Conservation (phyloP, 1,140 invertebrate genomes). For the Meteorus sp. region DNA sequence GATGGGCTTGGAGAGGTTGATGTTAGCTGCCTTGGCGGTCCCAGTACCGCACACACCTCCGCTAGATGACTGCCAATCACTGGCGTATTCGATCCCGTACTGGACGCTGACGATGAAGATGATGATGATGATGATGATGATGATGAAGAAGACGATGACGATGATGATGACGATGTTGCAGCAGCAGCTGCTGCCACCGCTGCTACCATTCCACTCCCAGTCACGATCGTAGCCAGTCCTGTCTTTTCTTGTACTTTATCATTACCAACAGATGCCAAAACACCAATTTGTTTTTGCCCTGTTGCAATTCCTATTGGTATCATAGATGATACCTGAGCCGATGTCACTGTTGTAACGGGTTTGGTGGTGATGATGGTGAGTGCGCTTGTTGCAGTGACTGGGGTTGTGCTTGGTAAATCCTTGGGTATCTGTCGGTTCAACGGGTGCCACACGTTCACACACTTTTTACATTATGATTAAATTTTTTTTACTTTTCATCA, state of each 20-base stretch:
- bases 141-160: not conserved
- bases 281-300: conserved; percentile 47
- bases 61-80: conserved; percentile 47
- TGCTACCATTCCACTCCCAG: conserved; percentile 16
- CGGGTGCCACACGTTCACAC: conserved; percentile 55
- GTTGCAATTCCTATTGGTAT: conserved; percentile 38
- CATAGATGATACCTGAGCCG: conserved; percentile 47
- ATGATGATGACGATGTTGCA: conserved; percentile 16
- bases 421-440: conserved; percentile 65
- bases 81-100: conserved; percentile 14
- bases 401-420: conserved; percentile 59
- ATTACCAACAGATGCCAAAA: conserved; percentile 37
- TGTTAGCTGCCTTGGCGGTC: conserved; percentile 55
- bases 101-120: conserved; percentile 15
- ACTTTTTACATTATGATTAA: conserved; percentile 30
- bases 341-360: conserved; percentile 47
- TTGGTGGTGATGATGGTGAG: conserved; percentile 53
- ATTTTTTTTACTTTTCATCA: conserved; percentile 22
- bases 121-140: conserved; percentile 14
- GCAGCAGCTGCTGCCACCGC: conserved; percentile 24
- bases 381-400: conserved; percentile 52
- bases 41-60: conserved; percentile 60
- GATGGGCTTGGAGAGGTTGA: conserved; percentile 52
- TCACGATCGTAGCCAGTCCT: conserved; percentile 25
- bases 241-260: conserved; percentile 49